Base-by-base conservation (phyloP, 2,888 invertebrate genomes). In the Belgica antarctica region DNA sequence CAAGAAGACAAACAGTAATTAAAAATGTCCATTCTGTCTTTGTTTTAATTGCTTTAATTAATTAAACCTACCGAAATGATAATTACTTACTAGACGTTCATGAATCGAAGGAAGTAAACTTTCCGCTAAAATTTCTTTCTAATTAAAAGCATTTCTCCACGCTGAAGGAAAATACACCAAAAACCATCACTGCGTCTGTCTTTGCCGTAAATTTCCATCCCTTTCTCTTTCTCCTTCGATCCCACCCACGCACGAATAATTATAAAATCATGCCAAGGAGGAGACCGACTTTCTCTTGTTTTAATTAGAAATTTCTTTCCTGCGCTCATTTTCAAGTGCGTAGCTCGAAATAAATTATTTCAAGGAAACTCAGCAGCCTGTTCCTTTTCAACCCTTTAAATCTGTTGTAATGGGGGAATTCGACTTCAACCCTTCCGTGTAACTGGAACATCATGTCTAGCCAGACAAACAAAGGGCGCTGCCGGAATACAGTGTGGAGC, bases 1-100 rank as follows among this genome's bases (percentile, higher is more conserved):
- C 15, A 68, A 57, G 7, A 68, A 68, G 17, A 68, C 8, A n/a
- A 68, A 68, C 19, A 57, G 68, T 68, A 68, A 68, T 68, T 68
- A 68, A 68, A 68, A 68, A 68, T 57, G 24, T 52, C 66, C 19
- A 25, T 17, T 28, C 12, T 8, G 4, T 25, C 25, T 15, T 41
- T 65, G 65, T 65, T 65, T 65, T 68, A 68, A 68, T 68, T 68
- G 68, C 34, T 68, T 57, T 68, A 68, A 68, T 68, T 68, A 68
- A 68, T 68, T 68, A 68, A 66, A 66, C 65, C 68, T 68, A 68
- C 57, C 57, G 19, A 57, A 68, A 57, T 68, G 68, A 68, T 68
- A 68, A 68, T 68, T 68, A 68, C 34, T 68, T 68, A 68, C 68
- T 68, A 68, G 68, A 47, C 47, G 24, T 68, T 68, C 68, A 68